Evolutionary conservation across 2,797 vertebrate genomes (phyloP).

Genomic region (Lagodon rhomboides): DNA sequence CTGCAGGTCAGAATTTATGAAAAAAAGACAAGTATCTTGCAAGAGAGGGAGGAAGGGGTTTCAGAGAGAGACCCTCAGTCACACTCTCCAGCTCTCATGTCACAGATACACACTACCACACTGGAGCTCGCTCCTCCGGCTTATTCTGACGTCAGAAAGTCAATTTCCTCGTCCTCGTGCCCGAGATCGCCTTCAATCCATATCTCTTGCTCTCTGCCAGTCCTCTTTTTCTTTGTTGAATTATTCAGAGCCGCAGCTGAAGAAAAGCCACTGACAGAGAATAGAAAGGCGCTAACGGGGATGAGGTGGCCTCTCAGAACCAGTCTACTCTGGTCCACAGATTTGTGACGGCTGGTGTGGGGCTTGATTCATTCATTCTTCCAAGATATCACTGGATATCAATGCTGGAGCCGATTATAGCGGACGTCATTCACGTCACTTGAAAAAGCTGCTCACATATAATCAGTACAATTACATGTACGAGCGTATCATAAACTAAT

Average conservation of each 20-base stretch:
- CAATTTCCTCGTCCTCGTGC: constrained; percentile 50
- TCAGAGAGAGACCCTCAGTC: constrained; percentile 2
- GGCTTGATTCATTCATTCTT: not conserved
- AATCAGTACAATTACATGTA: not conserved
- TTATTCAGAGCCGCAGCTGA: constrained; percentile 66
- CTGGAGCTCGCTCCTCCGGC: constrained; percentile 4
- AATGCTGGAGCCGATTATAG: not conserved
- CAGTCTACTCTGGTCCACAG: constrained; percentile 17
- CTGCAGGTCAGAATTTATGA: constrained; percentile 41
- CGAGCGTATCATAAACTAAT: not conserved
- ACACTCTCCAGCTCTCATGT: not conserved
- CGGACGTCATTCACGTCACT: not conserved
- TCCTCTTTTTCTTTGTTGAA: constrained; percentile 71
- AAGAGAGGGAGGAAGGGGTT: not conserved
- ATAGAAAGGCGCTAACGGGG: constrained; percentile 34
- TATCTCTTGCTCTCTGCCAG: constrained; percentile 35
- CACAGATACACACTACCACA: constrained; percentile 1
- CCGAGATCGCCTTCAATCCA: constrained; percentile 54
- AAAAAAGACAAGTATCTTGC: constrained; percentile 38
- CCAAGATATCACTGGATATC: constrained; percentile 1
- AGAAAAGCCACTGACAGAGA: constrained; percentile 41
- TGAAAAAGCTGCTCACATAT: constrained; percentile 1
- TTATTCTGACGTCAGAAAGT: constrained; percentile 62
- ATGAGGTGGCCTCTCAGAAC: constrained; percentile 24
- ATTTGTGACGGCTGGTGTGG: not conserved